Evolutionary conservation across 2,113 vertebrate genomes (phyloP), one percentile per base, ranked within the genome.

Genomic region (Takifugu flavidus): DNA sequence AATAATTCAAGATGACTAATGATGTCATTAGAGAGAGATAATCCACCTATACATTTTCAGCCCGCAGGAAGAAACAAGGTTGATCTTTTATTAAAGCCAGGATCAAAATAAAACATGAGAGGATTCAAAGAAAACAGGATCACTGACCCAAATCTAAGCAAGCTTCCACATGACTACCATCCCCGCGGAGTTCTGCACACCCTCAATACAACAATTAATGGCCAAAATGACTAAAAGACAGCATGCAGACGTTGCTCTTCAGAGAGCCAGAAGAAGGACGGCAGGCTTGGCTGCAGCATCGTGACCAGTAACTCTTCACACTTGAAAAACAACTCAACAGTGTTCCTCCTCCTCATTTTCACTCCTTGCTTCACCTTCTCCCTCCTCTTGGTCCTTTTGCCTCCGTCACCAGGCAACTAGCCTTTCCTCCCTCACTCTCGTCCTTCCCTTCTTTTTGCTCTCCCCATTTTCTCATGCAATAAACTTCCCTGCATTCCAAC

Each of bases 361-460:
- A 51, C 50, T 70, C 63, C 59, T 56, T 65, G 63, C 70, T 74
- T 72, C 67, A 62, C 63, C 59, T 74, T 66, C 58, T 57, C 61
- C 61, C 72, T 74, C 51, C 49, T 52, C 45, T 51, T 50, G 59
- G 43, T 70, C 58, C 54, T 65, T 58, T 69, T 72, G 62, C 60
- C 70, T 82, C 74, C 55, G 82, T 86, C 84, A 86, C 84, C 82
- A 86, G 72, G 82, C 84, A 86, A 84, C 84, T 77, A 70, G 79
- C 59, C 65, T 68, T 75, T 72, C 64, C 62, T 75, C 60, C 55
- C 57, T 76, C 62, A 59, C 60, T 67, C 49, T 26, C 29, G 26
- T 65, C 49, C 53, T 31, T 70, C 13, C 2, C 42, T 61, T 34
- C 11, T 67, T 56, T 56, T 29, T 25, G 51, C 62, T 59, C 63